Percentiles rank a stretch among this genome's conserved stretches.
These are phyloP conservation scores for Myrmecobius fasciatus DNA, from an alignment of 2,113 vertebrate genomes.

Conservation along the genomic window DNA sequence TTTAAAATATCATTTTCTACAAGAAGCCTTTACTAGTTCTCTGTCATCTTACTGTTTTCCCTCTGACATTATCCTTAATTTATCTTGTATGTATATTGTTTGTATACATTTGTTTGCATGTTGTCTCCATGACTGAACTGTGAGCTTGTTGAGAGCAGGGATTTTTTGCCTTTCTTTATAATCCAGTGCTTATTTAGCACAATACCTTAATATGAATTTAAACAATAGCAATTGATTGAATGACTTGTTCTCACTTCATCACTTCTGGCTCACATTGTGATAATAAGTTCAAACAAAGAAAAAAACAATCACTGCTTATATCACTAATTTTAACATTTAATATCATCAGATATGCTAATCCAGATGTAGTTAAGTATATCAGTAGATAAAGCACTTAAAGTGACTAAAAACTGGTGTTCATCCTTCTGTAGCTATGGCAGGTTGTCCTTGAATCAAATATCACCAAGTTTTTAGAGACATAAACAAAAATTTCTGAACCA, in stretches of 20 bases:
- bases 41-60: not conserved
- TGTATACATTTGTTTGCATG: not conserved
- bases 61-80: not conserved
- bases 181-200: not conserved
- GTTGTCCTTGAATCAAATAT: not conserved
- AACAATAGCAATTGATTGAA: not conserved
- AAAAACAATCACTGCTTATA: too few species aligned
- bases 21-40: not conserved
- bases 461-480: not conserved
- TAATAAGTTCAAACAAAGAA: too few species aligned
- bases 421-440: not conserved
- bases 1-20: not conserved
- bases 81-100: not conserved
- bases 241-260: not conserved
- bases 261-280: not conserved
- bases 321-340: not conserved
- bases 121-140: not conserved
- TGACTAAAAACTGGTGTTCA: not conserved
- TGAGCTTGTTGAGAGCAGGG: not conserved
- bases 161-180: not conserved
- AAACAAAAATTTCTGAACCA: not conserved
- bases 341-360: not conserved
- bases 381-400: not conserved
- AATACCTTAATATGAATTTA: not conserved
- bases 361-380: not conserved